Evolutionary conservation across 1,140 invertebrate genomes (phyloP).

Genomic region (Archivesica marissinica): DNA sequence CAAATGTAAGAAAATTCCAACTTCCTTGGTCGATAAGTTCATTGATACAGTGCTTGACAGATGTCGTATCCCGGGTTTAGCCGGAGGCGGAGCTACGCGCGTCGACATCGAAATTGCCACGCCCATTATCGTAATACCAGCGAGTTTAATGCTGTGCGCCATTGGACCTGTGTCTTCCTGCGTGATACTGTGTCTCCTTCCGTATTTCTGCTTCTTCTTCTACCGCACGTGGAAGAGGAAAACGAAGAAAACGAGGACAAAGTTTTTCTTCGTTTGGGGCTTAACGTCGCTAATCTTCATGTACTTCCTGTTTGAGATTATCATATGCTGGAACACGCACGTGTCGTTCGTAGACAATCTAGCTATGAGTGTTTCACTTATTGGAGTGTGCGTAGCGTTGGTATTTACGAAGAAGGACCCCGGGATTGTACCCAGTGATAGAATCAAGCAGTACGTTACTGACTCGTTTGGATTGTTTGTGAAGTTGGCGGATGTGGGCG

Average conservation of each 20-base stretch:
- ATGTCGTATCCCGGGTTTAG: constrained; percentile 75
- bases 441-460: constrained; percentile 26
- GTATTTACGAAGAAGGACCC: constrained; percentile 68
- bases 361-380: constrained; percentile 65
- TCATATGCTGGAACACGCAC: constrained; percentile 75
- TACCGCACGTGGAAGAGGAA: constrained; percentile 66
- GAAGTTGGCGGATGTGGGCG: neutral
- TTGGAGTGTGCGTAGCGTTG: constrained; percentile 73
- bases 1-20: constrained; percentile 48
- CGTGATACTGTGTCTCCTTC: constrained; percentile 68
- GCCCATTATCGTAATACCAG: constrained; percentile 75
- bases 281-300: constrained; percentile 72
- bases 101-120: constrained; percentile 74
- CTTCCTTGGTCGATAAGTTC: constrained; percentile 31
- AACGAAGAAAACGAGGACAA: constrained; percentile 62
- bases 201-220: constrained; percentile 72
- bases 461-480: constrained; percentile 40
- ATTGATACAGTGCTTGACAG: constrained; percentile 53
- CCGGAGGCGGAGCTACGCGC: constrained; percentile 74
- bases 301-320: constrained; percentile 71
- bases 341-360: constrained; percentile 78
- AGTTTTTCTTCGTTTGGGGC: constrained; percentile 79
- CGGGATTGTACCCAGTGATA: constrained; percentile 27
- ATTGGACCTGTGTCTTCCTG: constrained; percentile 67
- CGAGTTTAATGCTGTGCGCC: constrained; percentile 71